Evolutionary conservation across 2,888 invertebrate species (phyloP), one percentile per base, ranked within the genome.

Genomic region (Drosophila hamatofila): DNA sequence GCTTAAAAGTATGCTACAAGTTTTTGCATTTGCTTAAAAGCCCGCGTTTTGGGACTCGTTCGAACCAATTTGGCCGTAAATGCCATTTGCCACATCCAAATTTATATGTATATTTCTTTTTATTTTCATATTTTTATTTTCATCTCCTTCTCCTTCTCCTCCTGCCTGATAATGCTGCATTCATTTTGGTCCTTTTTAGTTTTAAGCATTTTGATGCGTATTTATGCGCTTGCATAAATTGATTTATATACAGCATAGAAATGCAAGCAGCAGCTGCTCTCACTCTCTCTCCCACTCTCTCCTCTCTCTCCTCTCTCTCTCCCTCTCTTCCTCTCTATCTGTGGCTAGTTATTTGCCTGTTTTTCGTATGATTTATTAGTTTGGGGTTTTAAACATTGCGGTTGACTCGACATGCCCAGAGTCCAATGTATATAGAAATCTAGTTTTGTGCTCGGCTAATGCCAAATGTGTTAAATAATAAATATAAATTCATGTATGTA

Each of bases 1-100:
- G 84, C 89, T 89, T 87, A 84, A 84, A 84, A 89, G 89, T 89
- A 69, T 72, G 85, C 89, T 84, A 82, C 85, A 84, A 69, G 65
- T 77, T 79, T 78, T 87, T 75, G 76, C 89, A 84, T 87, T 84
- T 87, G 80, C 88, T 77, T 84, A 89, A 89, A 88, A 84, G 85
- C 71, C 51, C 74, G 59, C 49, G 70, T 23, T 39, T 39, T 76
- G 46, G 54, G 63, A 49, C 56, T 74, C 80, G 65, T 83, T 85
- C 65, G 64, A 81, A 83, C 67, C 81, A 75, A 81, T 81, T 88
- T 69, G 66, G 35, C 39, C 55, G 54, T 27, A 75, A 72, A 68
- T 61, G 56, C 27, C 42, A 67, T 23, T 44, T 23, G 44, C 44
- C 44, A 23, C 44, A 44, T 79, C 65, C 57, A 52, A 65, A 71